Percentiles rank a stretch among this genome's conserved stretches.
Evolutionary conservation across 2,797 vertebrate genomes (phyloP).

Genomic region (Australoheros facetus): DNA sequence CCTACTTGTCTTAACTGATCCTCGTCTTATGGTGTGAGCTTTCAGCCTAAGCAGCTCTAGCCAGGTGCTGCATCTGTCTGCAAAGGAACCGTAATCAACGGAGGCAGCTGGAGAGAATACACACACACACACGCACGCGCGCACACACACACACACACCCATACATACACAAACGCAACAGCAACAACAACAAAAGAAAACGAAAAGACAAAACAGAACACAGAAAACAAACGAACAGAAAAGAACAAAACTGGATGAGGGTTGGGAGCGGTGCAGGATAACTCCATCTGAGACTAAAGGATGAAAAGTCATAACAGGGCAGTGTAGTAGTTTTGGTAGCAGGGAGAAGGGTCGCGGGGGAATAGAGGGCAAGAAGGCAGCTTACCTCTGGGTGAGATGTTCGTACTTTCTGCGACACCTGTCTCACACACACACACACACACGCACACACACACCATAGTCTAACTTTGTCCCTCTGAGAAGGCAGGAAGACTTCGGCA

Average conservation of each 20-base stretch:
- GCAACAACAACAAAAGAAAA: conserved; percentile 50
- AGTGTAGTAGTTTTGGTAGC: conserved; percentile 72
- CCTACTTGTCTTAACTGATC: conserved; percentile 99
- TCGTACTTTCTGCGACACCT: conserved; percentile 86
- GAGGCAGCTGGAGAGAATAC: conserved; percentile 93
- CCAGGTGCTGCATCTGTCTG: conserved; percentile 99
- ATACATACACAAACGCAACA: conserved; percentile 55
- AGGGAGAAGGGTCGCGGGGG: conserved; percentile 20
- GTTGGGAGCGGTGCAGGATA: conserved; percentile 83
- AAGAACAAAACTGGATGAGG: conserved; percentile 90
- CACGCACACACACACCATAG: conserved; percentile 21
- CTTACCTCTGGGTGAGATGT: conserved; percentile 85
- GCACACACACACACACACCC: neutral
- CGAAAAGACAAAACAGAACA: conserved; percentile 71
- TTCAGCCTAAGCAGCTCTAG: conserved; percentile 99
- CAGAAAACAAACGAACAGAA: conserved; percentile 77
- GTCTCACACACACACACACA: conserved; percentile 62
- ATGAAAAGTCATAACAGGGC: conserved; percentile 82
- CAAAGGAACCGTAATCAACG: conserved; percentile 99
- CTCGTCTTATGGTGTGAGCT: conserved; percentile 99
- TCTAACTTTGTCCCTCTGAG: conserved; percentile 15
- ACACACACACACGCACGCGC: conserved; percentile 31
- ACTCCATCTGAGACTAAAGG: conserved; percentile 83
- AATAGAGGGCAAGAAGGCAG: conserved; percentile 3
- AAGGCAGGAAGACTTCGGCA: neutral